Evolutionary conservation across 2,797 vertebrate species (phyloP).

Genomic region (Bradypodion ventrale): DNA sequence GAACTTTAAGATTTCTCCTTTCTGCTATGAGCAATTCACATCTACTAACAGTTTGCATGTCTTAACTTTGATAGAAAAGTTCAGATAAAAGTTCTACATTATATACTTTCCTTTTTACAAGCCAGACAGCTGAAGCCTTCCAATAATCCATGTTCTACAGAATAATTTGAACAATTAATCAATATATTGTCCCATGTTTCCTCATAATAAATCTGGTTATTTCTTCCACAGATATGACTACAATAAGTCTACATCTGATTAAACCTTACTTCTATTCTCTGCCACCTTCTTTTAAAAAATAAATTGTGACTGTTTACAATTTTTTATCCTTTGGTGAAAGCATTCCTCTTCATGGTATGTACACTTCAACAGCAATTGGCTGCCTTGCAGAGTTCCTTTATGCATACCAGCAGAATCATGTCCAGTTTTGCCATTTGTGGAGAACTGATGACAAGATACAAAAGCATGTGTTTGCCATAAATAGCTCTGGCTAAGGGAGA

Average conservation of each 20-base stretch:
- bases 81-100: constrained; percentile 68
- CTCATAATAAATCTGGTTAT: constrained; percentile 19
- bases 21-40: constrained; percentile 61
- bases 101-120: constrained; percentile 67
- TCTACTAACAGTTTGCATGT: constrained; percentile 67
- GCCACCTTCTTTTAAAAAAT: constrained; percentile 52
- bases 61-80: constrained; percentile 64
- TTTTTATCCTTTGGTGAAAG: constrained; percentile 59
- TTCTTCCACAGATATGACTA: constrained; percentile 34
- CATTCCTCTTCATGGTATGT: constrained; percentile 65
- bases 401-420: constrained; percentile 81
- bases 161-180: constrained; percentile 30
- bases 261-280: constrained; percentile 37
- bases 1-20: constrained; percentile 67
- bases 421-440: constrained; percentile 92
- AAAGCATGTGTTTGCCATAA: constrained; percentile 92
- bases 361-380: constrained; percentile 66
- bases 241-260: constrained; percentile 22
- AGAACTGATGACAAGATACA: constrained; percentile 90
- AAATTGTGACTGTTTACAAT: constrained; percentile 55
- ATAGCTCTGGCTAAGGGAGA: constrained; percentile 88
- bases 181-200: too few relatives aligned
- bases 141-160: constrained; percentile 71
- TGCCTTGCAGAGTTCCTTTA: constrained; percentile 72
- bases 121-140: constrained; percentile 73